phyloP scores from a whole-genome alignment of 2,113 vertebrate genomes.

The Platycercus adscitus region DNA sequence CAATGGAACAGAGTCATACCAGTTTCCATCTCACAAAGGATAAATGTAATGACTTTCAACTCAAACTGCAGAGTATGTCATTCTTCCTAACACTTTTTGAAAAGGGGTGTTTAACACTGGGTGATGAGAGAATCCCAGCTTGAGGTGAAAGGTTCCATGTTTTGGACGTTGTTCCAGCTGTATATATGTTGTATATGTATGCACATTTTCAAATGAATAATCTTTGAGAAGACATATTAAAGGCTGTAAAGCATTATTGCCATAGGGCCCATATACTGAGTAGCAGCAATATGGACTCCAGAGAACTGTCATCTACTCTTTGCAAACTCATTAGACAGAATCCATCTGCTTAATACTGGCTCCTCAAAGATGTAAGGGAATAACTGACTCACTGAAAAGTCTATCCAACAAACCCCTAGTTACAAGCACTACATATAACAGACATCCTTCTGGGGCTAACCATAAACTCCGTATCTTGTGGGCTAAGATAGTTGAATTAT shows the following conservation, averaged over 20 bases:
- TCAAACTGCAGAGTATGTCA: neutral
- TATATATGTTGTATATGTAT: neutral
- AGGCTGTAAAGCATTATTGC: neutral
- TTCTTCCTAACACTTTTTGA: neutral
- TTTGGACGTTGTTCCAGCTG: neutral
- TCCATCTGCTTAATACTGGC: constrained; percentile 33
- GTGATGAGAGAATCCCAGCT: constrained; percentile 34
- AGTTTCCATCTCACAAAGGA: neutral
- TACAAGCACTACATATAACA: neutral
- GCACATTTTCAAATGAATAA: neutral
- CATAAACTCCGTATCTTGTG: neutral
- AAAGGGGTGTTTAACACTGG: neutral
- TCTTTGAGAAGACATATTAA: neutral
- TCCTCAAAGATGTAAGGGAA: constrained; percentile 12
- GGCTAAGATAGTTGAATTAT: neutral
- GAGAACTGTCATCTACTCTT: constrained; percentile 37
- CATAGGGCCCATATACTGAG: neutral
- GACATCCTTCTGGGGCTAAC: neutral
- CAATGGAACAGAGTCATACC: neutral
- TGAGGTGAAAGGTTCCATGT: constrained; percentile 30
- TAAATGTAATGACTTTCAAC: neutral
- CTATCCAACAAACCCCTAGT: neutral
- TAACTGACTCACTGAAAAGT: neutral
- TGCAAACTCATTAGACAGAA: neutral
- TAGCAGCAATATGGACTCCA: neutral